These are phyloP conservation scores for Colossoma macropomum DNA, from an alignment of 2,113 vertebrate species.

Conservation along the genomic window DNA sequence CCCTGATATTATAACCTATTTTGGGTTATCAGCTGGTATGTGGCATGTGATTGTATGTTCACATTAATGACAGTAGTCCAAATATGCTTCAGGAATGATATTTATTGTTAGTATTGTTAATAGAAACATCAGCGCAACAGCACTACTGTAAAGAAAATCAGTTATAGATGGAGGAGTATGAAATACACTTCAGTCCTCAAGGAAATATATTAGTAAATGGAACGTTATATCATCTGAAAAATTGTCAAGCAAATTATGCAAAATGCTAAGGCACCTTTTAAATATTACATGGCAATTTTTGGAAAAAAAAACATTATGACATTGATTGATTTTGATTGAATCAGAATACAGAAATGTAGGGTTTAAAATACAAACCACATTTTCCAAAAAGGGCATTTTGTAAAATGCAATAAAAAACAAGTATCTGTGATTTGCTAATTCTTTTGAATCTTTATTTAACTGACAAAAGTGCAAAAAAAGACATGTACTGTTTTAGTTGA, in stretches of 20 bases:
- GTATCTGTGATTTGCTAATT: no score
- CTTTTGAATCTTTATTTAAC: no score
- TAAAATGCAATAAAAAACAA: no score
- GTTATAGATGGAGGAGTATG: not conserved
- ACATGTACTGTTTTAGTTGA: no score
- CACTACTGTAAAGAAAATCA: not conserved
- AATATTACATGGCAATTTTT: not conserved
- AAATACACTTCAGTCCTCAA: not conserved
- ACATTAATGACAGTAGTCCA: not conserved
- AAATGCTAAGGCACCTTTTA: not conserved
- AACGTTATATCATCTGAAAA: not conserved
- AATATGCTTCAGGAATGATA: conserved; percentile 4
- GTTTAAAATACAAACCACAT: no score
- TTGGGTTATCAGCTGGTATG: no score
- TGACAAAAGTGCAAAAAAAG: no score
- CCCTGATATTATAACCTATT: not conserved
- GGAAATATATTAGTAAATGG: not conserved
- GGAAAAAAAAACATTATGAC: no score
- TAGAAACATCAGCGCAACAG: no score
- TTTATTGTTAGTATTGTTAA: conserved; percentile 39
- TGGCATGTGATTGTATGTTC: not conserved
- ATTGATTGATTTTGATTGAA: not conserved
- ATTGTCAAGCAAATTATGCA: not conserved
- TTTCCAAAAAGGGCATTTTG: no score
- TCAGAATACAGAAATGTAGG: not conserved